Conservation (phyloP, 2,113 vertebrate species). For the Neolamprologus ventralis region DNA sequence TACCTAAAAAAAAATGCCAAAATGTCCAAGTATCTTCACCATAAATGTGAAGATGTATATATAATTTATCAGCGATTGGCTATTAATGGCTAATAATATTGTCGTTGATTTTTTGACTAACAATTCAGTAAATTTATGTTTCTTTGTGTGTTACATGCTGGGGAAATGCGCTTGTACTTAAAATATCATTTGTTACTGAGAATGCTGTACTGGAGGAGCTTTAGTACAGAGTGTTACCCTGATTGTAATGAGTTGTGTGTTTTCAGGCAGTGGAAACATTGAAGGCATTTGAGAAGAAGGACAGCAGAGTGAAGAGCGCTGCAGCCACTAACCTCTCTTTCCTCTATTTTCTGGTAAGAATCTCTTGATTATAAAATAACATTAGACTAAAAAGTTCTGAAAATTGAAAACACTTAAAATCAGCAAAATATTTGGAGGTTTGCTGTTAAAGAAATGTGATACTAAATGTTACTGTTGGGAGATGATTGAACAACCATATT, state of each 20-base stretch:
- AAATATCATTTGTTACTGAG: not conserved
- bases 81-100: not conserved
- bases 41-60: not conserved
- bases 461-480: not conserved
- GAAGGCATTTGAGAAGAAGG: constrained; percentile 96
- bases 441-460: not conserved
- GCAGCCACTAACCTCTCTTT: constrained; percentile 95
- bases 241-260: not conserved
- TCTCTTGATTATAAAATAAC: not conserved
- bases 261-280: constrained; percentile 86
- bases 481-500: not conserved
- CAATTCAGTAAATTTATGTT: not conserved
- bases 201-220: not conserved
- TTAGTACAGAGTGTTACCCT: not conserved
- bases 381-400: not conserved
- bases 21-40: not conserved
- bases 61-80: not conserved
- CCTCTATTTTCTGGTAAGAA: constrained; percentile 87
- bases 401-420: not conserved
- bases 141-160: not conserved
- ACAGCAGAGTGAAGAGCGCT: constrained; percentile 92
- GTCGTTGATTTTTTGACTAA: not conserved
- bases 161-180: not conserved
- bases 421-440: not conserved
- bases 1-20: not conserved